Evolutionary conservation across 2,888 invertebrate genomes (phyloP).

Genomic region (Aspidiotus rigidus): DNA sequence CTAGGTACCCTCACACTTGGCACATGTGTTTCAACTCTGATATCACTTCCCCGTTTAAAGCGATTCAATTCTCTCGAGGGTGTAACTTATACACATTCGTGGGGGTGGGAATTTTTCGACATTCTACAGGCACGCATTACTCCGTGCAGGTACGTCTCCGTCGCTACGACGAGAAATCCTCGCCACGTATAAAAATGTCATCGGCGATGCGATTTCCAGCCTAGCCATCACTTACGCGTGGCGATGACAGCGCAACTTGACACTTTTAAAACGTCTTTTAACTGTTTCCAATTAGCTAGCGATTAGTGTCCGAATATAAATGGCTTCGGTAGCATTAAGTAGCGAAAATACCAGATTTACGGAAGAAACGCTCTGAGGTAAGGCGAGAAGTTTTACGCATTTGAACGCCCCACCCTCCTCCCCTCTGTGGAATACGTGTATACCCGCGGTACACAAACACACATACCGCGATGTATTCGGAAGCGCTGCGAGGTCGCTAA

Average conservation of each 20-base stretch:
- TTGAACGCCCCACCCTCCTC: too few relatives aligned
- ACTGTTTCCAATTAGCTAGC: slow-evolving; percentile 33
- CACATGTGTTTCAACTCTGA: too few relatives aligned
- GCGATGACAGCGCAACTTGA: slow-evolving; percentile 23
- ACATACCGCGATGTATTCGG: slow-evolving; percentile 3
- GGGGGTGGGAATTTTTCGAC: too few relatives aligned
- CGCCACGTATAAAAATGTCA: not conserved
- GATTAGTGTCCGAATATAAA: slow-evolving; percentile 30
- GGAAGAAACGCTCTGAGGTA: not conserved
- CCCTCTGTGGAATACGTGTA: not conserved
- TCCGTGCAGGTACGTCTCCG: too few relatives aligned
- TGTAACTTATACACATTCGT: too few relatives aligned
- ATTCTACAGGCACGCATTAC: too few relatives aligned
- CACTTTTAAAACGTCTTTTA: slow-evolving; percentile 26
- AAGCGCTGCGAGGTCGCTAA: slow-evolving; percentile 27
- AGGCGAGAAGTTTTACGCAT: not conserved
- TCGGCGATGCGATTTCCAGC: not conserved
- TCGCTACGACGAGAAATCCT: too few relatives aligned
- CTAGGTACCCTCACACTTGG: too few relatives aligned
- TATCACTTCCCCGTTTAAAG: too few relatives aligned
- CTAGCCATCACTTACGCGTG: slow-evolving; percentile 15
- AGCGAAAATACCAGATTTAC: not conserved
- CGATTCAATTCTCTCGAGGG: too few relatives aligned
- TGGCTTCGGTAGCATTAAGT: slow-evolving; percentile 27
- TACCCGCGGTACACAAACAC: not conserved